Conservation (phyloP, 1,140 invertebrate species). For the Panagrolaimus sp. region DNA sequence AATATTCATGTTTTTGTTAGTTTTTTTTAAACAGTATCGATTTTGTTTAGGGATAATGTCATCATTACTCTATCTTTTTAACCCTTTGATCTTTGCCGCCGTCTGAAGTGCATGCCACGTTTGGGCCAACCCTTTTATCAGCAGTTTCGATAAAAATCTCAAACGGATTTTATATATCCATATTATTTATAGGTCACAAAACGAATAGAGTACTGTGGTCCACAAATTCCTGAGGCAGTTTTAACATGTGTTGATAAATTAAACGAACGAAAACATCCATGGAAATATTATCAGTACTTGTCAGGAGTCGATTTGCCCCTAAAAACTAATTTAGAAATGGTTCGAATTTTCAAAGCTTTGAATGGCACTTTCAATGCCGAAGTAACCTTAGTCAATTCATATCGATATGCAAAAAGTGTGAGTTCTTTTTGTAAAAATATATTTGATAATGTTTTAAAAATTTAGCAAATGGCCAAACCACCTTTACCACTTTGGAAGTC, state of each 20-base stretch:
- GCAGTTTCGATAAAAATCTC: too few relatives aligned
- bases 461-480: constrained; percentile 16
- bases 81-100: too few relatives aligned
- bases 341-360: constrained; percentile 45
- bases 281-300: constrained; percentile 40
- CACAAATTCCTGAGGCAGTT: constrained; percentile 33
- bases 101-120: too few relatives aligned
- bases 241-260: constrained; percentile 37
- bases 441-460: constrained; percentile 10
- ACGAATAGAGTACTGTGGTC: constrained; percentile 25
- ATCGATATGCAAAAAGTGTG: constrained; percentile 11
- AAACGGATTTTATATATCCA: constrained; percentile 17
- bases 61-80: too few relatives aligned
- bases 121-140: too few relatives aligned
- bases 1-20: constrained; percentile 51
- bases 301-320: constrained; percentile 46
- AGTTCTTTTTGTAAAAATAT: neutral
- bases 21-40: constrained; percentile 1
- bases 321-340: constrained; percentile 22
- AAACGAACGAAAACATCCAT: constrained; percentile 21
- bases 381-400: constrained; percentile 25
- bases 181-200: constrained; percentile 32
- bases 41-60: too few relatives aligned
- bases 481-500: constrained; percentile 47
- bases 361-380: constrained; percentile 47